Evolutionary conservation across 1,140 invertebrate species (phyloP), one percentile per base, ranked within the genome.

Genomic region (Catajapyx aquilonaris): DNA sequence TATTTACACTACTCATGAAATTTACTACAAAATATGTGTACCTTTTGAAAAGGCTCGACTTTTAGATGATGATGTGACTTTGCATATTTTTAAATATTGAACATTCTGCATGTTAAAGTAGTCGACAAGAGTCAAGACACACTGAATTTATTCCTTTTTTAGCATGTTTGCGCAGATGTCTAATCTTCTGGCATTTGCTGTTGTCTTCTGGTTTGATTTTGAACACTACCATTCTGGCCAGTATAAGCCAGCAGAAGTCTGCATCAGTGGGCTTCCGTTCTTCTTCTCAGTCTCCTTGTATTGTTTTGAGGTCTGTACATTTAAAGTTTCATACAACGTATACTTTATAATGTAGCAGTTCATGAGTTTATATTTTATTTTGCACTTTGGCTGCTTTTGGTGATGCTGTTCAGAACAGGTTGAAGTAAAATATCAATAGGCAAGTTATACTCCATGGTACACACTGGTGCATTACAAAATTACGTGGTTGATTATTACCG

Each of bases 161-260:
- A 53, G 51, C 34, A 23, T 53, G 18, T 51, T 52, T 44, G 52
- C 48, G 9, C 52, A 53, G 42, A 39, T 50, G 3, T 62, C 60
- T 9, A 62, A 58, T 42, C 45, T 63, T 15, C 46, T 62, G 42
- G 61, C 60, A 10, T 59, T 63, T 48, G 54, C 49, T 31, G 57
- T 62, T 10, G 61, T 63, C 5, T 62, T 62, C 38, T 63, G 61
- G 61, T 63, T 63, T 51, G 61, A 63, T 42, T 62, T 63, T 51
- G 53, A 61, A 40, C 59, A 63, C 41, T 49, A 57, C 34, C 46
- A 54, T 40, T 48, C 51, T 31, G 44, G 31, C 43, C 55, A 53
- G 35, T 48, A 61, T 31, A 52, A 59, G 42, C 59, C 56, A 11
- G 59, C 53, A 37, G 55, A 60, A 35, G 52, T 59, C 39, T 59